Evolutionary conservation across 2,888 invertebrate genomes (phyloP).

Genomic region (Diaprepes abbreviatus): DNA sequence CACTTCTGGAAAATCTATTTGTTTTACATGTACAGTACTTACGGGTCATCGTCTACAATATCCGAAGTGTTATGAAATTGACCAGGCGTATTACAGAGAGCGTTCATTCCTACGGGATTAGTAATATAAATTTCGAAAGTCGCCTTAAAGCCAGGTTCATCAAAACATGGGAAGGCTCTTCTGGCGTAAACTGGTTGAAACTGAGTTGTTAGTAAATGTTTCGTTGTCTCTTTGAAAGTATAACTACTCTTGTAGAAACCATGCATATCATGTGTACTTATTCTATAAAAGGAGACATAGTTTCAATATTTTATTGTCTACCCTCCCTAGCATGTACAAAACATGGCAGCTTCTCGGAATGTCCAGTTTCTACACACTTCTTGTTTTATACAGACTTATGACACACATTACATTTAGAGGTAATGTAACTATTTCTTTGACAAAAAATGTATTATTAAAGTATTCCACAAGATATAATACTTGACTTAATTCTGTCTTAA

Average conservation of each 20-base stretch:
- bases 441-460: too few relatives aligned
- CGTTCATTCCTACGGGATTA: slow-evolving; percentile 42
- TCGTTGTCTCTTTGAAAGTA: slow-evolving; percentile 31
- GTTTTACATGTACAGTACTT: slow-evolving; percentile 23
- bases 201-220: slow-evolving; percentile 54
- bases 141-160: slow-evolving; percentile 55
- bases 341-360: too few relatives aligned
- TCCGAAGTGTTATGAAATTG: slow-evolving; percentile 7
- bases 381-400: too few relatives aligned
- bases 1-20: slow-evolving; percentile 2
- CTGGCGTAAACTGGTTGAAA: slow-evolving; percentile 53
- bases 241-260: slow-evolving; percentile 55
- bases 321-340: too few relatives aligned
- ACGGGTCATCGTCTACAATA: slow-evolving; percentile 32
- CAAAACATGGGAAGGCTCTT: slow-evolving; percentile 55
- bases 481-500: too few relatives aligned
- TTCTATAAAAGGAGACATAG: too few relatives aligned
- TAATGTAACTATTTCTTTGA: too few relatives aligned
- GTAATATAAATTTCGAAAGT: slow-evolving; percentile 49
- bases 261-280: slow-evolving; percentile 52
- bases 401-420: too few relatives aligned
- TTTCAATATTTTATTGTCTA: too few relatives aligned
- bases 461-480: too few relatives aligned
- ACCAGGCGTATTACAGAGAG: slow-evolving; percentile 49
- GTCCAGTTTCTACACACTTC: too few relatives aligned